Base-by-base conservation (phyloP, 2,113 vertebrate species). In the Lophura nycthemera region DNA sequence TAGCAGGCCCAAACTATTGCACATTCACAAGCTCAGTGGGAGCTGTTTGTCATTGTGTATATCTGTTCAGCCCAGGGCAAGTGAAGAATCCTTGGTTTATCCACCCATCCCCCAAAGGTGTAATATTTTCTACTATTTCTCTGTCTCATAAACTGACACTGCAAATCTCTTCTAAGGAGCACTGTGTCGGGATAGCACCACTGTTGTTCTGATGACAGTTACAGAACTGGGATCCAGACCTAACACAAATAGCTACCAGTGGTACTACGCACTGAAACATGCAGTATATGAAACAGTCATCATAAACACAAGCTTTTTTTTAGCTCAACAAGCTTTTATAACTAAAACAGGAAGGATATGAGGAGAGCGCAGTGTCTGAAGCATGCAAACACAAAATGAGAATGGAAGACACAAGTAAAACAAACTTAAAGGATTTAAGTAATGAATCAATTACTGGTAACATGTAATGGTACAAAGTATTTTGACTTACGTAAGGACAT, bases 401-500 rank as follows among this genome's bases (percentile, higher is more conserved):
- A 8, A 57, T 3, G 6, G 30, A 17, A 45, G 56, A 34, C 47
- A 25, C 11, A 2, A 48, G 24, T 27, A 8, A 17, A 52, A 48
- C 25, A 73, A 72, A 30, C 47, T 6, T 2, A 17, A 16, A 18
- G 3, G 36, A 21, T 67, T 81, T 18, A 11, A 48, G 17, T 7
- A 84, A 36, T 5, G 54, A 52, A 22, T 54, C 65, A 9, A 36
- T 75, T 16, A 67, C 63, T 30, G 19, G 40, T 43, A 87, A 45
- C 83, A 80, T 45, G 8, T 89, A 94, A 96, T 94, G 94, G 75
- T 96, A 96, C 94, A 90, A 97, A 96, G 91, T 82, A 50, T 90
- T 94, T 96, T 89, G 96, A 99, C 99, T 99, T 98, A 99, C 99
- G 98, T 99, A 95, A 99, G 98, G 84, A 99, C 99, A 94, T 99